Evolutionary conservation across 2,113 vertebrate species (phyloP).

Genomic region (Isichthys henryi): DNA sequence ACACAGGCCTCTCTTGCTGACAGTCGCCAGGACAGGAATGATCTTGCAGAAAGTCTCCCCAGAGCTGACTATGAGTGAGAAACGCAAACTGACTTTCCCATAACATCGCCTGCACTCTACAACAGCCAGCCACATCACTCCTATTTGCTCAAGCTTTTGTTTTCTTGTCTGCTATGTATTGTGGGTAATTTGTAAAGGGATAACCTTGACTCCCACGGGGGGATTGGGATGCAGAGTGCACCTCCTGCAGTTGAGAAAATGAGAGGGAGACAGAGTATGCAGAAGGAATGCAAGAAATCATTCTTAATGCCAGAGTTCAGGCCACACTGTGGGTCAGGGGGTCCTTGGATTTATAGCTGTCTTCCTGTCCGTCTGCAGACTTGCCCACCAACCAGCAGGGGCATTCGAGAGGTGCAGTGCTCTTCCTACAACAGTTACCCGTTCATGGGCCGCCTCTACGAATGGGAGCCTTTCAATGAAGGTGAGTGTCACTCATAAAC

Average conservation of each 20-base stretch:
- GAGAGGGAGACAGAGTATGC: neutral
- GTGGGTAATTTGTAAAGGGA: no score
- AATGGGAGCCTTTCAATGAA: conserved; percentile 93
- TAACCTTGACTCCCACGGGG: neutral
- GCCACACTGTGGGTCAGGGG: neutral
- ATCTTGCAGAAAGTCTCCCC: neutral
- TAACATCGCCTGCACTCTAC: neutral
- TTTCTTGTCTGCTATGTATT: neutral
- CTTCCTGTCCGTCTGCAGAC: conserved; percentile 49
- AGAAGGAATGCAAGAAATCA: neutral
- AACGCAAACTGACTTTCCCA: neutral
- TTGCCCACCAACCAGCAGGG: conserved; percentile 77
- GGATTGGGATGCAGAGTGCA: neutral
- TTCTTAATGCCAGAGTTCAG: neutral
- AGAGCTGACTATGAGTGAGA: neutral
- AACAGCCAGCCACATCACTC: neutral
- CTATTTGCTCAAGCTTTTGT: neutral
- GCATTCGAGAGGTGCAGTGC: conserved; percentile 81
- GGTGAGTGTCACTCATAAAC: conserved; percentile 57
- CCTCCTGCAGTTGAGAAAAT: neutral
- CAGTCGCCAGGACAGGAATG: conserved; percentile 22
- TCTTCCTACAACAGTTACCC: conserved; percentile 86
- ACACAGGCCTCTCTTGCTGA: neutral
- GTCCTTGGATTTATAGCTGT: neutral
- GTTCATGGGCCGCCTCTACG: conserved; percentile 91